Evolutionary conservation across 2,113 vertebrate species (phyloP).

Genomic region (Azemiops feae): DNA sequence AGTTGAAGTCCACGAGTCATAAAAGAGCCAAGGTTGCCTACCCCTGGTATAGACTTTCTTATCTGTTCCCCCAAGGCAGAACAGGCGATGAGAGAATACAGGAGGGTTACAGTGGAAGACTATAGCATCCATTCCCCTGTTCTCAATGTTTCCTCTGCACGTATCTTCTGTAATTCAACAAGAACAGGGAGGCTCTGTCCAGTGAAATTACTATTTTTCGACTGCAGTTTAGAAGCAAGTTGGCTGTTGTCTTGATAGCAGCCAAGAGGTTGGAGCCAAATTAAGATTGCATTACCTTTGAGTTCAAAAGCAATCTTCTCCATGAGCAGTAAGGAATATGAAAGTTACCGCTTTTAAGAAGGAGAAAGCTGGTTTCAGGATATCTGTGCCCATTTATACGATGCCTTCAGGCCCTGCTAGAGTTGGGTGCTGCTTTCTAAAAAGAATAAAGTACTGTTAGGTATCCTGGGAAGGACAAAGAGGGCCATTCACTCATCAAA

Average conservation of each 20-base stretch:
- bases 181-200: not conserved
- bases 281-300: not conserved
- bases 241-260: not conserved
- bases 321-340: accelerated
- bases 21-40: too few species aligned
- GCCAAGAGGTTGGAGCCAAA: not conserved
- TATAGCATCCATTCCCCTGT: not conserved
- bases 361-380: too few species aligned
- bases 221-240: not conserved
- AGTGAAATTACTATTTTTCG: not conserved
- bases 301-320: accelerated
- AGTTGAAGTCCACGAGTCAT: too few species aligned
- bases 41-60: not conserved
- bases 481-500: slow-evolving; percentile 22
- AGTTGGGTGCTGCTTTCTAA: accelerated
- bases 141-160: not conserved
- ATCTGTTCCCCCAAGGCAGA: not conserved
- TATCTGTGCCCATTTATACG: not conserved
- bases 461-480: not conserved
- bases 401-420: not conserved
- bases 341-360: too few species aligned
- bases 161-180: not conserved
- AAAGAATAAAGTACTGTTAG: slow-evolving; percentile 3
- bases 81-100: not conserved
- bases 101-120: not conserved